phyloP scores from a whole-genome alignment of 2,113 vertebrate species.

The Papio anubis region DNA sequence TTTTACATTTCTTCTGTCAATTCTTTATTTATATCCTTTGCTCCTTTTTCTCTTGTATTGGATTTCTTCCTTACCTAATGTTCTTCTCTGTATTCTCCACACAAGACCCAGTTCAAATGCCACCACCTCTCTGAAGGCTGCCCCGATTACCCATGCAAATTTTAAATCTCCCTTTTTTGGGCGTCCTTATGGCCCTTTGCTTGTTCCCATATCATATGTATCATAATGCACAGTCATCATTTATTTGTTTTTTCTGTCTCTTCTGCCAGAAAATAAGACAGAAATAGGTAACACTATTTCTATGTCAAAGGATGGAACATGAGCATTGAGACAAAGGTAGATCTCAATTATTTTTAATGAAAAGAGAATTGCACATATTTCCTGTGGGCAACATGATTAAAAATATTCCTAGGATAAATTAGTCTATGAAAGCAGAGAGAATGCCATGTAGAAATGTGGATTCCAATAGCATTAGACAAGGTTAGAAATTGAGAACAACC shows the following conservation, averaged over 20 bases:
- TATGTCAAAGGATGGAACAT: neutral
- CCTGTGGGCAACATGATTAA: neutral
- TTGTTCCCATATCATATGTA: neutral
- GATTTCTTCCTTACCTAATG: neutral
- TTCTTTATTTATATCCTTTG: neutral
- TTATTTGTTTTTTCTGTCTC: neutral
- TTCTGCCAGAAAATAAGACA: neutral
- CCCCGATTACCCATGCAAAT: neutral
- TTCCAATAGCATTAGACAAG: neutral
- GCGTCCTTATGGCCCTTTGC: neutral
- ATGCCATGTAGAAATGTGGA: neutral
- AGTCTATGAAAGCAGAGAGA: neutral
- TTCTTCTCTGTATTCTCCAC: neutral
- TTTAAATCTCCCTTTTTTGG: neutral
- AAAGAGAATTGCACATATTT: neutral
- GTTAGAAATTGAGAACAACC: neutral
- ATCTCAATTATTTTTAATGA: constrained; percentile 19
- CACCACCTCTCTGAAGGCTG: neutral
- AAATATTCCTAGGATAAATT: neutral
- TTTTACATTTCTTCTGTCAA: neutral
- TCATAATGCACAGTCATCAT: neutral
- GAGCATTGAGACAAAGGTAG: neutral
- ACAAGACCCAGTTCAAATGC: neutral
- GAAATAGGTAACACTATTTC: neutral
- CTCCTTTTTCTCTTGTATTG: neutral